These are phyloP conservation scores for Lophotis ruficrista DNA, from an alignment of 2,113 vertebrate genomes.

Conservation along the genomic window DNA sequence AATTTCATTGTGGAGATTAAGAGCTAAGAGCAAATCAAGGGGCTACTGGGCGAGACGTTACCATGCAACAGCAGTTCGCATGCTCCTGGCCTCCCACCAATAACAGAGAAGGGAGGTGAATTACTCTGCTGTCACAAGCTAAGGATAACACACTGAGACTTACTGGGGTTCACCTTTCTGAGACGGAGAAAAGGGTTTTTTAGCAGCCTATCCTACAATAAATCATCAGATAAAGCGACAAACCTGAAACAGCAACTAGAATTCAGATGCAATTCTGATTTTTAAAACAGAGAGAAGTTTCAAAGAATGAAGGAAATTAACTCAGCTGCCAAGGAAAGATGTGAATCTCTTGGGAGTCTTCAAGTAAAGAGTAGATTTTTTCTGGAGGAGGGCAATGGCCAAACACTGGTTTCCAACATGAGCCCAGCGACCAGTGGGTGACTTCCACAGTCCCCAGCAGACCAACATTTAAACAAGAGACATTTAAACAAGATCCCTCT, in stretches of 20 bases:
- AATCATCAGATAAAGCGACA: background rate
- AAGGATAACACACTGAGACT: background rate
- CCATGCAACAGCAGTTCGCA: background rate
- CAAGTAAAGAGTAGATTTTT: background rate
- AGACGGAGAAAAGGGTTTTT: background rate
- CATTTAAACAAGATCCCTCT: background rate
- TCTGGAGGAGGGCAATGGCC: background rate
- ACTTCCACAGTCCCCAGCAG: background rate
- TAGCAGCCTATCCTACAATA: background rate
- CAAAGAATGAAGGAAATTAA: background rate
- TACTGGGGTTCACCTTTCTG: background rate
- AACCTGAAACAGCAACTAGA: background rate
- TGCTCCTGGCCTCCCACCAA: background rate
- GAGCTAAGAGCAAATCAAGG: slow-evolving; percentile 9
- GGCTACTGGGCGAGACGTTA: background rate
- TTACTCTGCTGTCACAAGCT: background rate
- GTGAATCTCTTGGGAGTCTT: background rate
- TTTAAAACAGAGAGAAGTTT: background rate
- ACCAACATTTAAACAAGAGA: background rate
- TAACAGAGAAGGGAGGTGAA: background rate
- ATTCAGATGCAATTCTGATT: background rate
- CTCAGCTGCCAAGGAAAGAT: background rate
- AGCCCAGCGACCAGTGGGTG: background rate
- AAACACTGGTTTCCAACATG: fast-evolving
- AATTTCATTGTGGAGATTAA: background rate